Percentiles rank a stretch among this genome's conserved stretches.
These are phyloP conservation scores for Cheiracanthium punctorium DNA, from an alignment of 2,888 invertebrate species.

Conservation along the genomic window DNA sequence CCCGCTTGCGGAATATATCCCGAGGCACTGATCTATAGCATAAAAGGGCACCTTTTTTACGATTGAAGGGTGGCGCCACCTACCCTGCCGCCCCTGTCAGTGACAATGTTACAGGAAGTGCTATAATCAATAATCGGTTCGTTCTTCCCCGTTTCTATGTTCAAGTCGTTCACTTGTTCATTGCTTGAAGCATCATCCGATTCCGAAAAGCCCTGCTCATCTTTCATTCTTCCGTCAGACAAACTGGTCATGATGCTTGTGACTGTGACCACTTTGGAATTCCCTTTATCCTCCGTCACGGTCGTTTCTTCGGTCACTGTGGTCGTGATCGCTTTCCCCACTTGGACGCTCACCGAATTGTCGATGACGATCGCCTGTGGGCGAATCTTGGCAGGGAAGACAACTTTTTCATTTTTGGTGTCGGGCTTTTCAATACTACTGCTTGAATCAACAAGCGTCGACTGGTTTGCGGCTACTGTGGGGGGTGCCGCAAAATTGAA, in stretches of 20 bases:
- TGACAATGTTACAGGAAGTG: constrained; percentile 60
- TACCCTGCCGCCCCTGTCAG: too few species aligned
- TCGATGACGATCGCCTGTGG: constrained; percentile 73
- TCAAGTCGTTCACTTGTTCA: constrained; percentile 32
- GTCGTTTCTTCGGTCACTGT: constrained; percentile 64
- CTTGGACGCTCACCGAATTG: constrained; percentile 57
- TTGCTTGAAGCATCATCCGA: constrained; percentile 19
- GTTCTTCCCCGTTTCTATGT: constrained; percentile 39
- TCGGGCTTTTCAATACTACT: constrained; percentile 40
- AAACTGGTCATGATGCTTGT: constrained; percentile 62
- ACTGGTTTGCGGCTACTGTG: neutral
- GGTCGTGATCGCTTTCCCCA: constrained; percentile 46
- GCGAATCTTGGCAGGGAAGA: neutral
- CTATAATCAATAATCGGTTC: constrained; percentile 50
- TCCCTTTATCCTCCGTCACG: constrained; percentile 47
- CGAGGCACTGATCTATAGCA: too few species aligned
- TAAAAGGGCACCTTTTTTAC: too few species aligned
- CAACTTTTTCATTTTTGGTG: constrained; percentile 32
- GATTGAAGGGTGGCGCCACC: too few species aligned
- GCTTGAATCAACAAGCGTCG: constrained; percentile 11
- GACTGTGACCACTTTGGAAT: constrained; percentile 64
- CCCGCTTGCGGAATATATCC: too few species aligned
- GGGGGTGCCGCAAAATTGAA: too few species aligned
- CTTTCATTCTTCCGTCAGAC: constrained; percentile 38
- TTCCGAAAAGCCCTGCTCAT: neutral